Percentiles rank a stretch among this genome's conserved stretches.
These are phyloP conservation scores for Noturus placidus DNA, from an alignment of 2,113 vertebrate genomes.

Conservation along the genomic window DNA sequence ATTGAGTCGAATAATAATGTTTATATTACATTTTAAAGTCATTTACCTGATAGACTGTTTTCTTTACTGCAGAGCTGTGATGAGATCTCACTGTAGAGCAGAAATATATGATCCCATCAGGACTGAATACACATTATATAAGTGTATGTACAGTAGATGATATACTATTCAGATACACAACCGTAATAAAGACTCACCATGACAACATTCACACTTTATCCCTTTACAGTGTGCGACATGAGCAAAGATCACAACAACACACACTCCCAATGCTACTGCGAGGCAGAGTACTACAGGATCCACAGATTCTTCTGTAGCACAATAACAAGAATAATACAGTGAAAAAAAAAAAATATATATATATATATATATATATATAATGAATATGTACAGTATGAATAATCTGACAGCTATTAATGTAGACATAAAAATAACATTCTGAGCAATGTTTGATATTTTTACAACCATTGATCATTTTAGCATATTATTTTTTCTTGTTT, in stretches of 20 bases:
- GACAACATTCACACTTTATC: neutral
- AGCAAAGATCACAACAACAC: constrained; percentile 23
- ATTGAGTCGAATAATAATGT: neutral
- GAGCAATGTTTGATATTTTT: no score
- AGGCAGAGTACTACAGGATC: neutral
- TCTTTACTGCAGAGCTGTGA: neutral
- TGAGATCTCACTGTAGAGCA: neutral
- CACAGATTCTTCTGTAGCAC: neutral
- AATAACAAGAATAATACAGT: neutral
- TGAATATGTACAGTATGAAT: no score
- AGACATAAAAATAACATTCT: no score
- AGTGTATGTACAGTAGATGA: neutral
- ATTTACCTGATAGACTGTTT: neutral
- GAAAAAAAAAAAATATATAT: no score
- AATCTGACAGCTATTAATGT: no score
- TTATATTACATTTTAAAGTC: no score
- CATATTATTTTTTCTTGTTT: no score
- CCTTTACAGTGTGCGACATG: neutral
- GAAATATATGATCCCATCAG: neutral
- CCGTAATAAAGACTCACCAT: neutral
- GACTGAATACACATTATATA: neutral
- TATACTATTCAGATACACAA: neutral
- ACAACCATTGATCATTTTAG: no score
- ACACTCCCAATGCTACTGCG: constrained; percentile 16
- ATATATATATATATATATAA: no score